Base-by-base conservation (phyloP, 1,140 invertebrate genomes). In the Zelostemma sp. region DNA sequence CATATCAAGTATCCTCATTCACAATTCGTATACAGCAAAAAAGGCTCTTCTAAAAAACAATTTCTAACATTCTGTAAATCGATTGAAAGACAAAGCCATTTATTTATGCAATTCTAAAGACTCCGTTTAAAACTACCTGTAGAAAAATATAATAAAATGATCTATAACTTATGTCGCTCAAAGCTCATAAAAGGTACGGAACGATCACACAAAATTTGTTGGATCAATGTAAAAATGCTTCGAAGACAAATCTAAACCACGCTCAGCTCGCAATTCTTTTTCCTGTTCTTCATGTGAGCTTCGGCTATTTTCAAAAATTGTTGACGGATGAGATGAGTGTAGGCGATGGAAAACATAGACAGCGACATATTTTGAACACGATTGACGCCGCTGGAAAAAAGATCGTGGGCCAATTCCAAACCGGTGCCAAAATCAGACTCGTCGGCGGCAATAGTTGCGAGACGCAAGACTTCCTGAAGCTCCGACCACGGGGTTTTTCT, bases 341-440 rank as follows among this genome's bases (percentile, higher is more conserved):
- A 97, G 1, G 91, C 91, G n/a, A 92, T 88, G 15, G 88, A 86
- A 6, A 98, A 82, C 63, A 94, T 85, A 61, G 87, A 87, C 19
- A 89, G 75, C 1, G 90, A 87, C 47, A 87, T 88, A 17, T 86
- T 82, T 83, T 97, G 90, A 38, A 97, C 86, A 53, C 88, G 83
- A 48, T 88, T 79, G 53, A 90, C 80, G 0, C 94, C 95, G 74
- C 89, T 93, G 59, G 88, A 90, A 76, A 98, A 95, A 12, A 97
- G 80, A 83, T 96, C 91, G 28, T 96, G 89, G 0, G 94, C 96
- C 18, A 96, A 84, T 84, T 98, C 96, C 1, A 98, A 77, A 3
- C 94, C 93, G 47, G 93, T 95, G 0, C 96, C 96, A 86, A 96
- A 97, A 82, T 98, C 96, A 80, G 93, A 95, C 82, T 98, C 96